These are phyloP conservation scores for Glossophaga mutica DNA, from an alignment of 2,797 vertebrate species.

Conservation along the genomic window DNA sequence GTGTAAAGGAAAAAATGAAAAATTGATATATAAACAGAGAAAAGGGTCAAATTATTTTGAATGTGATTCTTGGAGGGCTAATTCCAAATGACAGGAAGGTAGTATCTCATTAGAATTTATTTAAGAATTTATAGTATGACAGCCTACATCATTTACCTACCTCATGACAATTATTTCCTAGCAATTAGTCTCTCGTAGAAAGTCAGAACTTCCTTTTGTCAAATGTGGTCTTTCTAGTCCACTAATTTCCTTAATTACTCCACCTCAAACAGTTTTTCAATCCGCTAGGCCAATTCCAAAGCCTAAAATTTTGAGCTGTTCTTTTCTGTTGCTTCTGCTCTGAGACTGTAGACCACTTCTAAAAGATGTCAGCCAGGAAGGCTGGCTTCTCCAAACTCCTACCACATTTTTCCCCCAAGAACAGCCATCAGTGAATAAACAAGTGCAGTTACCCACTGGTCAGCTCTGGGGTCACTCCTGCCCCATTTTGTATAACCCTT, in stretches of 20 bases:
- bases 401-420: background rate
- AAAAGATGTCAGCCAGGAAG: background rate
- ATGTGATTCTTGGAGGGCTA: background rate
- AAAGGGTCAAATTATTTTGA: constrained; percentile 14
- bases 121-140: constrained; percentile 51
- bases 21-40: constrained; percentile 32
- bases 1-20: constrained; percentile 39
- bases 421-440: background rate
- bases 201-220: constrained; percentile 23
- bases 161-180: constrained; percentile 1
- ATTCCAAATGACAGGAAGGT: constrained; percentile 2
- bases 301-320: constrained; percentile 6
- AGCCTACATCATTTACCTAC: background rate
- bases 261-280: background rate
- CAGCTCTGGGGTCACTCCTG: background rate
- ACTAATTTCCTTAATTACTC: constrained; percentile 36
- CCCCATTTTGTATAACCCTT: background rate
- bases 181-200: constrained; percentile 3
- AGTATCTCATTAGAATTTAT: background rate
- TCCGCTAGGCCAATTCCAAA: background rate
- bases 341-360: constrained; percentile 13
- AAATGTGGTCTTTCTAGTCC: constrained; percentile 13
- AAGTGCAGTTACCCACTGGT: background rate
- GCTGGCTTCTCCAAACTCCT: constrained; percentile 28
- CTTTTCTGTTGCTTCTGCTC: background rate